Evolutionary conservation across 2,797 vertebrate genomes (phyloP), one percentile per base, ranked within the genome.

Genomic region (Galago senegalensis): DNA sequence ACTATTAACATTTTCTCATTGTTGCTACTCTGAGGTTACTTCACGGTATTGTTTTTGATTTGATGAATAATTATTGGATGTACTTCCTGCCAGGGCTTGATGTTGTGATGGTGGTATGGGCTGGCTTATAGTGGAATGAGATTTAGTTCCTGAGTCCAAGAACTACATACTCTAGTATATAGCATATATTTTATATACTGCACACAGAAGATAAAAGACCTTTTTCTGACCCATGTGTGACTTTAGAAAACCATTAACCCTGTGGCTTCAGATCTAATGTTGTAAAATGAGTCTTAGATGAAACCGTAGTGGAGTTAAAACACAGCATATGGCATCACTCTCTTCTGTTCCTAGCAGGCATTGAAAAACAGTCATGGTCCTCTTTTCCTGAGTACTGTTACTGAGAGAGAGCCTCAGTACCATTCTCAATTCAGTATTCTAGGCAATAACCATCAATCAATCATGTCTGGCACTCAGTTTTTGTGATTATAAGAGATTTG

Each of bases 91-190:
- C 9, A 75, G 80, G 37, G 49, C 67, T 95, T 93, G 58, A 80
- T 72, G 73, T 58, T 92, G 43, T 82, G 10, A 89, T 60, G 46
- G 58, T 91, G 40, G 6, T 72, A 14, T 76, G 14, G 58, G 34
- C 37, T 88, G 73, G 53, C 46, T 90, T 95, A 88, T 63, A 94
- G 56, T 49, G 72, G 79, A 91, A 18, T 85, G 86, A 76, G 65
- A 96, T 80, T 94, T 92, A 93, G 53, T 87, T 97, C 23, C 65
- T 93, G 61, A 83, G 91, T 67, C 29, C 76, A 89, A 81, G 58
- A 27, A 65, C 79, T 80, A 0, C 65, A 58, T 87, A 61, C 2
- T 75, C 43, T 56, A 11, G 31, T 29, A n/a, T 46, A 63, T 69
- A 70, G n/a, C 83, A 49, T 56, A n/a, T 63, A 37, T 34, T 87